A percentile compares a stretch with the other conserved stretches of the same genome.
These are phyloP conservation scores for Drosophila rubida DNA, from an alignment of 2,888 invertebrate genomes.

Conservation along the genomic window DNA sequence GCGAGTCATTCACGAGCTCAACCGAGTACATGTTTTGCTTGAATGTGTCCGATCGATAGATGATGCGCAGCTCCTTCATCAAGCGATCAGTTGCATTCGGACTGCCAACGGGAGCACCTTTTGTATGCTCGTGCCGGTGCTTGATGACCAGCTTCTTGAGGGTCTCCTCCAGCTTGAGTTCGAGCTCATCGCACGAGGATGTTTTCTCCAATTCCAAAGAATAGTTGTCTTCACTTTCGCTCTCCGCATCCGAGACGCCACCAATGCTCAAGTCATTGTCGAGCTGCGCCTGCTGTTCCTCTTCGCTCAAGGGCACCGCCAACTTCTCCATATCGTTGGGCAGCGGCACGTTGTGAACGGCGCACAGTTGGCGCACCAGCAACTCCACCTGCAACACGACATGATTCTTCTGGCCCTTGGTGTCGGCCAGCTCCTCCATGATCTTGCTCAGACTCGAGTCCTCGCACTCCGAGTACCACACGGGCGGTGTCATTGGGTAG, in stretches of 20 bases:
- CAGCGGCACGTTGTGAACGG: background rate
- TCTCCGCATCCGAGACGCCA: background rate
- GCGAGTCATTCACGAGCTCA: background rate
- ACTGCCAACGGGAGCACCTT: background rate
- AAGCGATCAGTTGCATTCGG: background rate
- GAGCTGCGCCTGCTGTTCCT: background rate
- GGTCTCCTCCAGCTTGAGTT: background rate
- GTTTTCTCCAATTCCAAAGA: background rate
- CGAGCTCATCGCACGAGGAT: background rate
- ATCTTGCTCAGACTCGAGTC: background rate
- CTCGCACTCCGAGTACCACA: background rate
- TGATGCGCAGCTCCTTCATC: background rate
- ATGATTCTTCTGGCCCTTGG: background rate
- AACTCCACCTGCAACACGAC: background rate
- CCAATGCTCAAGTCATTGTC: background rate
- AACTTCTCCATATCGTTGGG: background rate
- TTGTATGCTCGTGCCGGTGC: background rate
- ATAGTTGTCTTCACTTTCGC: background rate
- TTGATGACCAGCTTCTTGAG: background rate
- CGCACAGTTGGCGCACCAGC: background rate
- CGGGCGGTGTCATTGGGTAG: background rate
- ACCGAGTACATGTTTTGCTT: background rate
- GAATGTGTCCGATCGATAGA: background rate
- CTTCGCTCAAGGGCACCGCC: background rate
- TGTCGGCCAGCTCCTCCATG: background rate